Evolutionary conservation across 1,140 invertebrate genomes (phyloP).

Genomic region (Drosophila mayri): DNA sequence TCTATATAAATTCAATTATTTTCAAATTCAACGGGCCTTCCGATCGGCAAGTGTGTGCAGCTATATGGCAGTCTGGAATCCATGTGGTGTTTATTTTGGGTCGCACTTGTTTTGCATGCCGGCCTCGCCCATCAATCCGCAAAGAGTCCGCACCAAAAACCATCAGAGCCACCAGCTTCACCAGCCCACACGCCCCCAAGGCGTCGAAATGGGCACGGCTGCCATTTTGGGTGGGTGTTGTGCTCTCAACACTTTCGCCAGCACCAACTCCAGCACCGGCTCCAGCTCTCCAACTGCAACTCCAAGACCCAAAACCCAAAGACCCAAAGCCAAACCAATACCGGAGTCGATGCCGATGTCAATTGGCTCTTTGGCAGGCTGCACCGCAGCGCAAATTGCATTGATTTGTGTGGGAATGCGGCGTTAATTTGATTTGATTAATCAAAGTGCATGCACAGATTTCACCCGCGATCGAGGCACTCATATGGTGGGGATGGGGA

Average conservation of each 20-base stretch:
- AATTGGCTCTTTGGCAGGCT: conserved; percentile 58
- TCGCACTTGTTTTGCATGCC: conserved; percentile 61
- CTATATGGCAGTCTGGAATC: neutral
- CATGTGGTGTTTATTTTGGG: conserved; percentile 25
- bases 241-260: conserved; percentile 77
- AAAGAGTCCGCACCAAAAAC: conserved; percentile 18
- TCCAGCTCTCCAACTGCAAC: neutral
- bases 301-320: neutral
- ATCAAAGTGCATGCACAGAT: conserved; percentile 71
- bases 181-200: conserved; percentile 32
- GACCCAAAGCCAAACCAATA: conserved; percentile 6
- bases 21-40: neutral
- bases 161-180: conserved; percentile 9
- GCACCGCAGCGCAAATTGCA: conserved; percentile 71
- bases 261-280: neutral
- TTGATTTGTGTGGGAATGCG: conserved; percentile 82
- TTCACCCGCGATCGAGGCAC: conserved; percentile 50
- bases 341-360: conserved; percentile 33
- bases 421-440: conserved; percentile 82
- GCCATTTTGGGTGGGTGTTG: conserved; percentile 79
- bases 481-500: conserved; percentile 12
- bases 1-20: conserved; percentile 17
- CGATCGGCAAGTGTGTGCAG: conserved; percentile 15
- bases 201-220: conserved; percentile 60
- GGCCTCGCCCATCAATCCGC: conserved; percentile 49